Evolutionary conservation across 1,140 invertebrate species (phyloP).

Genomic region (Rhopalosiphum padi): DNA sequence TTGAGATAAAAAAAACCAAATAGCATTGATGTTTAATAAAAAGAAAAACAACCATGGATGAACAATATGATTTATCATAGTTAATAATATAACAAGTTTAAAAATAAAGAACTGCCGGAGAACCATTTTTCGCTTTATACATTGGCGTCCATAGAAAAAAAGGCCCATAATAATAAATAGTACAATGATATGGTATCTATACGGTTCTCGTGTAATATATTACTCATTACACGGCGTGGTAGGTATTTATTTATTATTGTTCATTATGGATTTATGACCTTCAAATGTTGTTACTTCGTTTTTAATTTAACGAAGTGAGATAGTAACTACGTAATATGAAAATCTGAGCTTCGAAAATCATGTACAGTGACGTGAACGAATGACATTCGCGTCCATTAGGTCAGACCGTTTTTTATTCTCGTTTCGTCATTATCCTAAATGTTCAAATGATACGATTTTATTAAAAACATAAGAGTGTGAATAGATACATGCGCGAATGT

Average conservation of each 20-base stretch:
- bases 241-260: background rate
- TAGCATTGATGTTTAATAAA: no score
- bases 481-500: background rate
- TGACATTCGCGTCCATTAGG: background rate
- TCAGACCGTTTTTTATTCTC: background rate
- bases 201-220: background rate
- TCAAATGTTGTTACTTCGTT: background rate
- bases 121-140: background rate
- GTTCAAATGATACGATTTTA: background rate
- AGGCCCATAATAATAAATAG: background rate
- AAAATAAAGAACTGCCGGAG: background rate
- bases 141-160: no score
- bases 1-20: background rate
- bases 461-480: background rate
- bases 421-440: background rate
- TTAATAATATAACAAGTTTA: background rate
- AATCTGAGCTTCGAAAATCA: background rate
- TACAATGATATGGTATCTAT: background rate
- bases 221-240: background rate
- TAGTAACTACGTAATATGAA: background rate
- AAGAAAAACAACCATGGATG: background rate
- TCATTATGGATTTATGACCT: background rate
- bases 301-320: background rate
- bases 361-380: background rate
- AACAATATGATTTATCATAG: background rate